A percentile compares a stretch with the other conserved stretches of the same genome.
These are phyloP conservation scores for Acronicta alni DNA, from an alignment of 2,888 invertebrate species.

Conservation along the genomic window DNA sequence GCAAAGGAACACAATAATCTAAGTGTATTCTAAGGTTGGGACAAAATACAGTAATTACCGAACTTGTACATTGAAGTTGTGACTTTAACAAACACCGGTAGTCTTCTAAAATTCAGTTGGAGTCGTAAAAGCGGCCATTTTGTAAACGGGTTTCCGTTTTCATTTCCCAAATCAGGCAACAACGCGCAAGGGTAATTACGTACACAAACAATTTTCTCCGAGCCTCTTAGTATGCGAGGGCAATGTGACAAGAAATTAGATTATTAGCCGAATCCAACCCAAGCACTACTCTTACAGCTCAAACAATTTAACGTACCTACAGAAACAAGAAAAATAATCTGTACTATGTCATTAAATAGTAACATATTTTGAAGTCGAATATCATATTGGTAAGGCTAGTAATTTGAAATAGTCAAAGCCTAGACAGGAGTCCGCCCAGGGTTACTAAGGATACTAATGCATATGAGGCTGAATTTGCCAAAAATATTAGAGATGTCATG, in stretches of 20 bases:
- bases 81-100: constrained; percentile 28
- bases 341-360: no score
- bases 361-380: no score
- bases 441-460: no score
- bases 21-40: constrained; percentile 6
- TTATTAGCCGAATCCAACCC: constrained; percentile 55
- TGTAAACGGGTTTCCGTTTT: constrained; percentile 66
- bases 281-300: constrained; percentile 41
- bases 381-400: no score
- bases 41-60: constrained; percentile 32
- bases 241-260: constrained; percentile 63
- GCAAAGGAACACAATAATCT: constrained; percentile 14
- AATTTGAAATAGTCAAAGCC: no score
- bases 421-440: no score
- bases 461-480: no score
- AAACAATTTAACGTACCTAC: neutral
- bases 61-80: constrained; percentile 33
- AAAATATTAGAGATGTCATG: no score
- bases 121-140: constrained; percentile 56
- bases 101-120: constrained; percentile 40
- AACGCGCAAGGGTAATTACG: constrained; percentile 72
- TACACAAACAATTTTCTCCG: constrained; percentile 71
- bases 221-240: constrained; percentile 55
- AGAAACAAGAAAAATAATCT: no score
- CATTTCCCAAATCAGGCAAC: constrained; percentile 69